Conservation (phyloP, 2,113 vertebrate species). For the Lagopus leucura region DNA sequence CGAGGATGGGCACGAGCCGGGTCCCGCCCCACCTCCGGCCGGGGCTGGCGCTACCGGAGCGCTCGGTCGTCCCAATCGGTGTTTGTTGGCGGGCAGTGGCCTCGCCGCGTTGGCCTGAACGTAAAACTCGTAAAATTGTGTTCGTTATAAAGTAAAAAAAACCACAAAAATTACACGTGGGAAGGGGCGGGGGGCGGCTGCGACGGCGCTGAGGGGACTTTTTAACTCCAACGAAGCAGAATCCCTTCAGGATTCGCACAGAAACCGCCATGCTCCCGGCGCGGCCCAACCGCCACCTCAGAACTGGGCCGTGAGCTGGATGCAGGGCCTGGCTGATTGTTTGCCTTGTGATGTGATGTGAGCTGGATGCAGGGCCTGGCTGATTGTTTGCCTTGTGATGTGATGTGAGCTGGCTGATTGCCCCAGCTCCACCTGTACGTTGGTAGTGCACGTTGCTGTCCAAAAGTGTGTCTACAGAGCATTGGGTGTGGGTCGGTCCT, state of each 20-base stretch:
- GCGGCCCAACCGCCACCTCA: too few species aligned
- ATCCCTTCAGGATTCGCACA: too few species aligned
- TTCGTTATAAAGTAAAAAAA: neutral
- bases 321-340: too few species aligned
- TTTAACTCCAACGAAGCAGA: too few species aligned
- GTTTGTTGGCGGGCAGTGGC: neutral
- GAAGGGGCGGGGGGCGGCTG: too few species aligned
- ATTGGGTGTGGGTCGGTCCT: neutral
- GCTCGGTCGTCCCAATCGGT: neutral
- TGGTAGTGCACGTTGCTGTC: neutral
- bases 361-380: neutral
- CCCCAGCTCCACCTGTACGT: fast-evolving
- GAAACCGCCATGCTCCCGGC: too few species aligned
- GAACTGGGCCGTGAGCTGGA: neutral
- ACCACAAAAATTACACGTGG: too few species aligned
- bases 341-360: too few species aligned
- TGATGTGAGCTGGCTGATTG: neutral
- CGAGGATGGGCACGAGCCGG: neutral
- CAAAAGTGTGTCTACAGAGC: fast-evolving
- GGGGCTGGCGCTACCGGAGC: too few species aligned
- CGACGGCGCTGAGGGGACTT: too few species aligned
- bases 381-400: too few species aligned
- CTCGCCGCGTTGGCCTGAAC: neutral
- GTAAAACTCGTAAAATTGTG: neutral
- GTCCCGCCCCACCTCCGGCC: neutral